Percentiles rank a stretch among this genome's conserved stretches.
phyloP scores from a whole-genome alignment of 2,888 invertebrate species.

The Sisyra terminalis region DNA sequence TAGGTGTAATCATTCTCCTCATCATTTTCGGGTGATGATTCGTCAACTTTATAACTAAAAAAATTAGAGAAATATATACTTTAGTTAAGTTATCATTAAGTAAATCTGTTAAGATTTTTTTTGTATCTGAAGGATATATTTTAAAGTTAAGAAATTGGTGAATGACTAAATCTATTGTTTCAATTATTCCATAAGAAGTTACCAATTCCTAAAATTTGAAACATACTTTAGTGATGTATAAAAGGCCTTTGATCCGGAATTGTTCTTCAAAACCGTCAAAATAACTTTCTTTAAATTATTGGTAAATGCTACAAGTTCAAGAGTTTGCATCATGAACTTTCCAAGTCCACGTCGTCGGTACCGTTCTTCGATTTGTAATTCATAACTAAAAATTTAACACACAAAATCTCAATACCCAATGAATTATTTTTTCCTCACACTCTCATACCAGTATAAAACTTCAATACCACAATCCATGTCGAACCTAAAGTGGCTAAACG shows the following conservation, averaged over 20 bases:
- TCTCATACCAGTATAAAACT: slow-evolving; percentile 58
- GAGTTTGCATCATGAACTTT: slow-evolving; percentile 58
- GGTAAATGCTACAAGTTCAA: slow-evolving; percentile 57
- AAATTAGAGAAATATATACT: no score
- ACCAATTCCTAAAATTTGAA: neutral
- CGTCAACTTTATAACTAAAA: slow-evolving; percentile 45
- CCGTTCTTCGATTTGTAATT: slow-evolving; percentile 60
- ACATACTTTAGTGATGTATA: slow-evolving; percentile 57
- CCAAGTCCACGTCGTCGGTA: slow-evolving; percentile 68
- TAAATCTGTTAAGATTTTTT: neutral
- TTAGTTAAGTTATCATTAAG: neutral
- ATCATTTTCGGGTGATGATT: slow-evolving; percentile 44
- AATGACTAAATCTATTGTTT: neutral
- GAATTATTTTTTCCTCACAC: no score
- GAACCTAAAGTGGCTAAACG: slow-evolving; percentile 70
- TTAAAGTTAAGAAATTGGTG: neutral
- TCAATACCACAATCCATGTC: slow-evolving; percentile 63
- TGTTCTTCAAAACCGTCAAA: slow-evolving; percentile 67
- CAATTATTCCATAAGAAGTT: neutral
- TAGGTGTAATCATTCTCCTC: slow-evolving; percentile 37
- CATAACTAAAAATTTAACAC: slow-evolving; percentile 51
- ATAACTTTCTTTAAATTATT: slow-evolving; percentile 67
- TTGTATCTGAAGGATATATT: neutral
- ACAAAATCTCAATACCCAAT: no score
- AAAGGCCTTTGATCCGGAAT: slow-evolving; percentile 52